A percentile compares a stretch with the other conserved stretches of the same genome.
Conservation (phyloP, 1,140 invertebrate genomes). For the Drosophila lini region DNA sequence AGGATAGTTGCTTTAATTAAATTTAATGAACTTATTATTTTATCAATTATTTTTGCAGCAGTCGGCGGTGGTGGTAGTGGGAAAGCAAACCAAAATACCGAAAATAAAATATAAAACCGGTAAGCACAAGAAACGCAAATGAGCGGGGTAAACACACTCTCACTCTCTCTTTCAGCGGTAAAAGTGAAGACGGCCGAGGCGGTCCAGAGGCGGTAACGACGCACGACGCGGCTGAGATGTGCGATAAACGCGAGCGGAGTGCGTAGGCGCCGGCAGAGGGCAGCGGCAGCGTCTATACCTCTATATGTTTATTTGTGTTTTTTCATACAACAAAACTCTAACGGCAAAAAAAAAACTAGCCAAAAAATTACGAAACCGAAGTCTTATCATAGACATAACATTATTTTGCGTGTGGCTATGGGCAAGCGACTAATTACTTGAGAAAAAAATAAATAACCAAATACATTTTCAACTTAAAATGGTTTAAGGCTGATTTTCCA, state of each 20-base stretch:
- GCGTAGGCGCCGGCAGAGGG: slow-evolving; percentile 53
- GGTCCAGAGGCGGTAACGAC: slow-evolving; percentile 12
- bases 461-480: neutral
- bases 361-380: neutral
- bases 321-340: slow-evolving; percentile 5
- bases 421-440: neutral
- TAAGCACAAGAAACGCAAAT: slow-evolving; percentile 75
- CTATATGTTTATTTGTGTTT: slow-evolving; percentile 5
- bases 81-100: slow-evolving; percentile 43
- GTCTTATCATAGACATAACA: slow-evolving; percentile 1
- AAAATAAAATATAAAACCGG: slow-evolving; percentile 63
- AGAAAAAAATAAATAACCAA: neutral
- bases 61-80: slow-evolving; percentile 8
- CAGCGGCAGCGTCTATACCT: slow-evolving; percentile 8
- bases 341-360: neutral
- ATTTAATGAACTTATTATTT: slow-evolving; percentile 76
- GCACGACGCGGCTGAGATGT: slow-evolving; percentile 36
- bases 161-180: slow-evolving; percentile 74
- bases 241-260: slow-evolving; percentile 38
- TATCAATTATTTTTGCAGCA: slow-evolving; percentile 41
- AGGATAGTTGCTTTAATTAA: slow-evolving; percentile 69
- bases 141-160: slow-evolving; percentile 77
- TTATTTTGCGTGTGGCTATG: neutral
- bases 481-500: neutral
- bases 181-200: slow-evolving; percentile 60